Base-by-base conservation (phyloP, 2,113 vertebrate species). In the Pyrgilauda ruficollis region DNA sequence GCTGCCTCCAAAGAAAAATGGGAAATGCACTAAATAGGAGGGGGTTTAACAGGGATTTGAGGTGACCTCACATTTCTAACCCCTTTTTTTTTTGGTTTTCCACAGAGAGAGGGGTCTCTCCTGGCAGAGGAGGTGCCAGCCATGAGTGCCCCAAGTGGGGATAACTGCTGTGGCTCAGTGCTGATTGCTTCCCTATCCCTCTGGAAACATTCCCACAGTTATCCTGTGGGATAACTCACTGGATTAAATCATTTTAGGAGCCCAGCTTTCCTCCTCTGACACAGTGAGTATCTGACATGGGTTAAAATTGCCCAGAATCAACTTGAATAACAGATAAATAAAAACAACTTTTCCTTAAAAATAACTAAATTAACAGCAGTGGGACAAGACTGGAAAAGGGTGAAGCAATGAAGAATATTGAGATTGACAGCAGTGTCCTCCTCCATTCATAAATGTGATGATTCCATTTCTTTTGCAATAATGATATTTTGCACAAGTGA, bases 131-230 rank as follows among this genome's bases (percentile, higher is more conserved):
- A 46, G 22, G 20, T 6, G 10, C 17, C 68, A 6, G 7, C 44
- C 63, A 9, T 15, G 63, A 19, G 16, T 2, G 22, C 31, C 24
- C 49, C 46, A 9, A 2, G 58, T 0, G 10, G 19, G 39, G 23
- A 10, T 1, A 2, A 4, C 8, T 49, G 55, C 11, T 21, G 50
- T 1, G 6, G n/a, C 35, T 72, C 58, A 13, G 44, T 0, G 19
- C 67, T 47, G 44, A 4, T 1, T 28, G n/a, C 20, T 52, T 43
- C 81, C 59, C 46, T 3, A 4, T 2, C 0, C 0, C 23, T 21
- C n/a, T 43, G 63, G 44, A 35, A 80, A 15, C 18, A 33, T 47
- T 76, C 61, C 61, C 22, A 2, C n/a, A 4, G 11, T 3, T 9
- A 21, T 81, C 23, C 37, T 66, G 30, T 6, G 15, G 43, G 49